These are phyloP conservation scores for Drosophila punjabiensis DNA, from an alignment of 1,140 invertebrate genomes.

Conservation along the genomic window DNA sequence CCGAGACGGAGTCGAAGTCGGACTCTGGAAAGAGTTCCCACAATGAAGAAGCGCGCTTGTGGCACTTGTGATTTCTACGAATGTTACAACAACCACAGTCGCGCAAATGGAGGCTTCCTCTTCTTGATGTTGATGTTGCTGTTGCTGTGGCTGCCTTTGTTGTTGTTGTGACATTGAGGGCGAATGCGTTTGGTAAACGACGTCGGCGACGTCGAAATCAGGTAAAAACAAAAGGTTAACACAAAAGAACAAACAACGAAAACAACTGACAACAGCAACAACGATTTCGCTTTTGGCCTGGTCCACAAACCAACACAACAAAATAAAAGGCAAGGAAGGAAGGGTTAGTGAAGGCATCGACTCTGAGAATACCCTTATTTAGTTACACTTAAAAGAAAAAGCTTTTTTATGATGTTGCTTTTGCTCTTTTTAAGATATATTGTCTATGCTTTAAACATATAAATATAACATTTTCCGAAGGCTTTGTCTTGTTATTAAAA, in stretches of 20 bases:
- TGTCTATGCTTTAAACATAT: background rate
- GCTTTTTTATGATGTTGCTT: too few species aligned
- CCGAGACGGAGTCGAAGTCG: slow-evolving; percentile 1
- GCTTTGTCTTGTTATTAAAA: background rate
- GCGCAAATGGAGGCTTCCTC: slow-evolving; percentile 36
- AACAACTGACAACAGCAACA: slow-evolving; percentile 68
- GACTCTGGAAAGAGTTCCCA: slow-evolving; percentile 73
- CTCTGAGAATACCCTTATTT: slow-evolving; percentile 3
- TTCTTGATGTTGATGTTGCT: slow-evolving; percentile 32
- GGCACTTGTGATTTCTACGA: slow-evolving; percentile 83
- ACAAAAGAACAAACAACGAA: slow-evolving; percentile 81
- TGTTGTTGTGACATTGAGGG: slow-evolving; percentile 83
- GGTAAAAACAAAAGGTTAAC: slow-evolving; percentile 84
- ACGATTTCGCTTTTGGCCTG: slow-evolving; percentile 72
- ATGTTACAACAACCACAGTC: slow-evolving; percentile 75
- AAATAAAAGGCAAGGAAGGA: slow-evolving; percentile 5
- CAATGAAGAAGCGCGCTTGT: slow-evolving; percentile 77
- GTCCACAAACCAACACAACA: slow-evolving; percentile 32
- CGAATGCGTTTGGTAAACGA: slow-evolving; percentile 79
- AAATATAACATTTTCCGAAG: background rate
- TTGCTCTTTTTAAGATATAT: background rate
- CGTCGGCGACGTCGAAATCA: slow-evolving; percentile 70
- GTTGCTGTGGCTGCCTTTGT: slow-evolving; percentile 39
- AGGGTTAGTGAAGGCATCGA: background rate
- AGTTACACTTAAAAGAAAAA: too few species aligned